These are phyloP conservation scores for Trichacis sp. DNA, from an alignment of 2,888 invertebrate species.

Conservation along the genomic window DNA sequence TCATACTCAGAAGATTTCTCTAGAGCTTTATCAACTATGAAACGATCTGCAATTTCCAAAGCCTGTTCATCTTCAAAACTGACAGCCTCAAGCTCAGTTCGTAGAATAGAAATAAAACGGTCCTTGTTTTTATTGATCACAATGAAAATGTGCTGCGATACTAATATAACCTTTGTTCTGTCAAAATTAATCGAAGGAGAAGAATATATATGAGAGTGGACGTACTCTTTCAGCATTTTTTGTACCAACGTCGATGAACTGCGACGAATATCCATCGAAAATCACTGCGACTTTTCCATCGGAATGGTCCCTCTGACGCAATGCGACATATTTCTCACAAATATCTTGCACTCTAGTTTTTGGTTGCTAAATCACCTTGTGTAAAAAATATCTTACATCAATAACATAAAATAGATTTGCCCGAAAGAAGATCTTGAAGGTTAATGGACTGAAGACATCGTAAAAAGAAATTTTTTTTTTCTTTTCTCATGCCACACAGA, in stretches of 20 bases:
- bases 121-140: constrained; percentile 45
- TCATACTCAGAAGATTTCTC: neutral
- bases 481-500: too few relatives aligned
- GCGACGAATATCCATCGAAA: constrained; percentile 5
- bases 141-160: constrained; percentile 45
- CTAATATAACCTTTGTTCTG: constrained; percentile 54
- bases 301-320: neutral
- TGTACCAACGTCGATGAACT: neutral
- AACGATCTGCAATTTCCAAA: neutral
- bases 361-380: constrained; percentile 41
- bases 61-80: neutral
- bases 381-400: constrained; percentile 53
- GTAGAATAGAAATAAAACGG: constrained; percentile 52
- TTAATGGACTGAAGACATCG: too few relatives aligned
- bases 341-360: neutral
- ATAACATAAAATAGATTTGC: constrained; percentile 47
- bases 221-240: constrained; percentile 1
- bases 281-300: neutral
- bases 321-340: neutral
- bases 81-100: neutral
- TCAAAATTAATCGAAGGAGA: neutral
- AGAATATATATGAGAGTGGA: constrained; percentile 6
- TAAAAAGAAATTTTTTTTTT: too few relatives aligned
- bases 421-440: too few relatives aligned
- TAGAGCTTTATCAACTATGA: neutral